Evolutionary conservation across 2,797 vertebrate species (phyloP), one percentile per base, ranked within the genome.

Genomic region (Sebastes oblongus): DNA sequence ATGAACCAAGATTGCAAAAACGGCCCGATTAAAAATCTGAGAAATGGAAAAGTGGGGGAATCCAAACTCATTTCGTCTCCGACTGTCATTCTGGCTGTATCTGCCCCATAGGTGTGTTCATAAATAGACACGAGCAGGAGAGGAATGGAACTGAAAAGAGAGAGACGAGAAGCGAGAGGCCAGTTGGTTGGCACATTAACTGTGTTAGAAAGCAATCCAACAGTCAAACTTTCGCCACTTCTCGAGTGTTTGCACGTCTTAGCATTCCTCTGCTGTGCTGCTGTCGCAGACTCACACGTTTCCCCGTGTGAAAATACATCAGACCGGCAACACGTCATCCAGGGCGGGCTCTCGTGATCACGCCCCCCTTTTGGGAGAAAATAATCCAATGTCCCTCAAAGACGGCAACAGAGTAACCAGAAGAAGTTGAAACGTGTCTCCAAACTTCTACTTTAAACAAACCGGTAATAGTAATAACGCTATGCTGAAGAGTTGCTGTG

Each of bases 1-100:
- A 96, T 95, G 94, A 95, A 93, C 86, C 88, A 90, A 95, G 93
- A 96, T 95, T 96, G 95, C 92, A 86, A 90, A 91, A 91, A 88
- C 75, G 86, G 80, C 68, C 91, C 93, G 93, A 95, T 95, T 95
- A 95, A 94, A 95, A 89, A 91, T 80, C 76, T 66, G 89, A 91
- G 89, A 89, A 92, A 91, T 93, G 88, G 89, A 90, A 93, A 92
- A 92, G 87, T 89, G 83, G 83, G 77, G 74, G 92, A 92, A 88
- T 94, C 93, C 91, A 95, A 95, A 93, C 88, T 93, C 91, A 93
- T 93, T 93, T 94, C 18, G 39, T 91, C 87, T 92, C 90, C 78
- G 91, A 92, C 89, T 92, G 90, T 93, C 90, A 90, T 89, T 81
- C 87, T 81, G 89, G 88, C 83, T 87, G 54, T 80, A 89, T 87